phyloP scores from a whole-genome alignment of 1,140 invertebrate genomes.

The Listronotus oregonensis region DNA sequence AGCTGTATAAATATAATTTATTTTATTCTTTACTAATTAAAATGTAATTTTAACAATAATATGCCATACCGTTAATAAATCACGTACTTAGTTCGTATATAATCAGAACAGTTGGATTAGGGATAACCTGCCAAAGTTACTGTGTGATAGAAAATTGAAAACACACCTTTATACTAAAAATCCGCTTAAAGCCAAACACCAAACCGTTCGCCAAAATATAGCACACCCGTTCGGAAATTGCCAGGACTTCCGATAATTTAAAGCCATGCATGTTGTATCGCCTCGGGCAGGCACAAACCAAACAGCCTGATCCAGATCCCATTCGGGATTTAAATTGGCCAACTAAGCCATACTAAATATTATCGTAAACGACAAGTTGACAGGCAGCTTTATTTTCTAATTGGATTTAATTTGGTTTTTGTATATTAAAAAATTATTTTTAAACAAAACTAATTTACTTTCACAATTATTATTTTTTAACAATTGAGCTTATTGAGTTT shows the following conservation, averaged over 20 bases:
- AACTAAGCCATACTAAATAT: conserved; percentile 47
- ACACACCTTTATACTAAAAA: not conserved
- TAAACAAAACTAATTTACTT: too few species aligned
- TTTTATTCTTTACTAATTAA: too few species aligned
- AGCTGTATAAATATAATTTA: too few species aligned
- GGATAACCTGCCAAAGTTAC: too few species aligned
- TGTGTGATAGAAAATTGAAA: too few species aligned
- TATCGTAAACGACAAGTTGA: conserved; percentile 16
- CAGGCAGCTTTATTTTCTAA: conserved; percentile 25
- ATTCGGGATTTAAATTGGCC: conserved; percentile 52
- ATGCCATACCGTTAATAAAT: too few species aligned
- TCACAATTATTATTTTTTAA: too few species aligned
- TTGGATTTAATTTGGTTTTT: conserved; percentile 28
- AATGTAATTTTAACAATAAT: too few species aligned
- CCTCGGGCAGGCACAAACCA: conserved; percentile 50
- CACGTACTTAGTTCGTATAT: too few species aligned
- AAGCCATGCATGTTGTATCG: conserved; percentile 52
- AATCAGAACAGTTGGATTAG: too few species aligned
- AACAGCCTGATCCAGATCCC: conserved; percentile 51
- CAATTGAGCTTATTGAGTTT: too few species aligned
- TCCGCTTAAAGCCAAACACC: conserved; percentile 1
- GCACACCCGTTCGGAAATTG: conserved; percentile 43
- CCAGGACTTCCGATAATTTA: conserved; percentile 53
- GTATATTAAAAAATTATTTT: too few species aligned
- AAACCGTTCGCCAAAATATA: conserved; percentile 13